These are phyloP conservation scores for Cygnus buccinator DNA, from an alignment of 2,113 vertebrate species.

Conservation along the genomic window DNA sequence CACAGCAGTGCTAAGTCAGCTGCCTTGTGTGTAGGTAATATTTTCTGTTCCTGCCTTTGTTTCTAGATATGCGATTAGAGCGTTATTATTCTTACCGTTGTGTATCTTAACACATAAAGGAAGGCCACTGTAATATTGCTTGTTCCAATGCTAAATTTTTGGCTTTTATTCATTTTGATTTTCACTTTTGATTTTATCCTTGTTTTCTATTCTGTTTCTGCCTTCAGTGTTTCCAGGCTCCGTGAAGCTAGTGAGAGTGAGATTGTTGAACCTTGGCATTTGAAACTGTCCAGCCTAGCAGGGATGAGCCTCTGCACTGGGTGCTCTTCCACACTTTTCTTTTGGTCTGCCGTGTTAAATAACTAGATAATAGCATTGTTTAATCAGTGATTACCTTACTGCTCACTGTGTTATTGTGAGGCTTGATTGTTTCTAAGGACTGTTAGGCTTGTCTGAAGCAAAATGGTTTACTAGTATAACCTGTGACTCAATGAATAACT, in stretches of 20 bases:
- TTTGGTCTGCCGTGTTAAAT: neutral
- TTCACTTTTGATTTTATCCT: neutral
- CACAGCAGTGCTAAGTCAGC: constrained; percentile 40
- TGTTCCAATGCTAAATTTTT: neutral
- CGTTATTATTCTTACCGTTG: neutral
- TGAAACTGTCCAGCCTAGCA: neutral
- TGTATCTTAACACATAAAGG: neutral
- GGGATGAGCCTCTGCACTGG: neutral
- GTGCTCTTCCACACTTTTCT: neutral
- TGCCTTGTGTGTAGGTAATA: neutral
- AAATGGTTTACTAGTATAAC: neutral
- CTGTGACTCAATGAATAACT: neutral
- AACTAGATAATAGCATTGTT: neutral
- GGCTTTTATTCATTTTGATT: neutral
- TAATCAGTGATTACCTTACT: neutral
- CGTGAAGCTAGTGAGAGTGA: neutral
- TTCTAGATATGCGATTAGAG: neutral
- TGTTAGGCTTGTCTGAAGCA: neutral
- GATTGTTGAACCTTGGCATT: neutral
- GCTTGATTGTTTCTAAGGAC: neutral
- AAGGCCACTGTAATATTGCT: neutral
- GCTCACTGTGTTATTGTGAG: neutral
- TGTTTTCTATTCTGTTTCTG: neutral
- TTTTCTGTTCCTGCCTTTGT: constrained; percentile 61
- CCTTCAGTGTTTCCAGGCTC: neutral